Evolutionary conservation across 1,140 invertebrate genomes (phyloP).

Genomic region (Hypsibius dujardini): DNA sequence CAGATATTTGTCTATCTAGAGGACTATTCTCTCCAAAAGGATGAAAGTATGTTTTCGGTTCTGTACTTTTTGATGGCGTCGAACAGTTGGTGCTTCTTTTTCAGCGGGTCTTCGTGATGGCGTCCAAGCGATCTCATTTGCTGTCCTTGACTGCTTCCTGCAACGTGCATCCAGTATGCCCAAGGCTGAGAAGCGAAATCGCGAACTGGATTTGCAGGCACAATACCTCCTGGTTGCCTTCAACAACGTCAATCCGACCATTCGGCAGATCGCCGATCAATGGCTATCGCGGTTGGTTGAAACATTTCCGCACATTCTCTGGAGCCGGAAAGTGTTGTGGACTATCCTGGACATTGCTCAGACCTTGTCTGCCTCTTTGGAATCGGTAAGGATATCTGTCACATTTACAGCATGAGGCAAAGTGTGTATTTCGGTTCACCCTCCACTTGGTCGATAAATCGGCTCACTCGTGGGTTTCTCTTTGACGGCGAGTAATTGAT

Average conservation of each 20-base stretch:
- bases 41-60: conserved; percentile 78
- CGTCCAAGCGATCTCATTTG: not conserved
- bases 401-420: too few species aligned
- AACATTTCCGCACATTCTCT: conserved; percentile 54
- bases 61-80: not conserved
- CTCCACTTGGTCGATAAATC: too few species aligned
- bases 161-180: conserved; percentile 24
- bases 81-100: conserved; percentile 32
- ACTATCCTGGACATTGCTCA: too few species aligned
- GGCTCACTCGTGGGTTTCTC: too few species aligned
- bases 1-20: conserved; percentile 78
- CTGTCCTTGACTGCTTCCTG: not conserved
- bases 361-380: too few species aligned
- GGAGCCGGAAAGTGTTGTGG: conserved; percentile 64
- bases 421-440: too few species aligned
- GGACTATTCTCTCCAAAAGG: conserved; percentile 80
- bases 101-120: conserved; percentile 32
- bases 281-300: conserved; percentile 78
- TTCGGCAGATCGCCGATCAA: conserved; percentile 77
- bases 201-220: conserved; percentile 72
- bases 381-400: too few species aligned
- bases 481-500: too few species aligned
- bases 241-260: conserved; percentile 87
- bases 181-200: conserved; percentile 54
- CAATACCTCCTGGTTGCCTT: conserved; percentile 89